Evolutionary conservation across 2,797 vertebrate genomes (phyloP), one percentile per base, ranked within the genome.

Genomic region (Emydoidea blandingii): DNA sequence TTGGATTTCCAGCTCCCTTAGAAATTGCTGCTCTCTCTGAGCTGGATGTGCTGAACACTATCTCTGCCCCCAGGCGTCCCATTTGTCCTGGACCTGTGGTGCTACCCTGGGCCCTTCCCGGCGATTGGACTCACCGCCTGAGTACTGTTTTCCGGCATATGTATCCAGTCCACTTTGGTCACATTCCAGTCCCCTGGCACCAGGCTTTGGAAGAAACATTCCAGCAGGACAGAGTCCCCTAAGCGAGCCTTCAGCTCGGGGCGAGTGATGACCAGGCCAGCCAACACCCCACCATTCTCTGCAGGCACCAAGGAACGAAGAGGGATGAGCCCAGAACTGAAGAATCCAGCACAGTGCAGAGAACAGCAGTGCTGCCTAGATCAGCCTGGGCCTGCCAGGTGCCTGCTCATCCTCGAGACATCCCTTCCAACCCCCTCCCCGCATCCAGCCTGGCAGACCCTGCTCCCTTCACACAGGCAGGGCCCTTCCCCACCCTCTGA

Each of bases 101-200:
- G 93, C 83, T 29, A 50, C 57, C 62, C 56, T 21, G 41, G 41
- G 41, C 0, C 0, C 27, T 12, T 15, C 0, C 68, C 68, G 19
- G 37, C 3, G 37, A 68, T 47, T 3, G 19, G 3, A 88, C 85
- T 65, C 31, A 79, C 98, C 96, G 97, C 87, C 96, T 95, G 5
- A 0, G 1, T 4, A 3, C 41, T 31, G 0, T 90, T 31, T 92
- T 47, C 65, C 2, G 95, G 49, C 23, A 5, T 19, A 12, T 9
- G 90, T 21, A 93, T 68, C 98, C 98, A 98, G 95, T 98, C 98
- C 78, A 98, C 98, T 2, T 98, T 98, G 89, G 6, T 5, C 93
- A 98, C n/a, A 0, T 57, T 88, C 91, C 94, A 88, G 29, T 5
- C 91, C 56, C 47, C 57, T 87, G 94, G 72, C 31, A 47, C 54